Percentiles rank a stretch among this genome's conserved stretches.
Evolutionary conservation across 1,140 invertebrate genomes (phyloP).

Genomic region (Euwallacea fornicatus): DNA sequence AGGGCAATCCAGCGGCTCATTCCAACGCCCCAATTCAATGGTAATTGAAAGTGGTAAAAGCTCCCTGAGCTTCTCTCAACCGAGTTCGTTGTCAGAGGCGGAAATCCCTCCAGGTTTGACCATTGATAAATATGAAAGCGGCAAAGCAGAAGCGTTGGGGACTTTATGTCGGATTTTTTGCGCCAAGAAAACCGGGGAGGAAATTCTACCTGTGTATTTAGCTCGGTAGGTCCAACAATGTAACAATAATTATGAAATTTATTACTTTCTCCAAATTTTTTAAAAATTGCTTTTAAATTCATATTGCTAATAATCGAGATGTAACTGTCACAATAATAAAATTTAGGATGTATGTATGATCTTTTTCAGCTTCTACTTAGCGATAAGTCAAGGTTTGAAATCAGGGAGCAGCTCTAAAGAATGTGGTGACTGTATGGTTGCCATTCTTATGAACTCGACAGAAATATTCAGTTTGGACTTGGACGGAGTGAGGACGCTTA

Average conservation of each 20-base stretch:
- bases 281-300: neutral
- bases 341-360: too few species aligned
- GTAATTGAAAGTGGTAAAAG: slow-evolving; percentile 48
- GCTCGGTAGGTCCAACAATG: slow-evolving; percentile 60
- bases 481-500: slow-evolving; percentile 76
- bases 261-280: neutral
- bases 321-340: too few species aligned
- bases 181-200: slow-evolving; percentile 93
- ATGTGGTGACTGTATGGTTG: slow-evolving; percentile 73
- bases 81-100: slow-evolving; percentile 58
- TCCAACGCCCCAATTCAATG: slow-evolving; percentile 50
- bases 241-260: neutral
- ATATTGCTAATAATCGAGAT: neutral
- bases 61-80: slow-evolving; percentile 55
- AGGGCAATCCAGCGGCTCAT: slow-evolving; percentile 43
- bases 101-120: slow-evolving; percentile 58
- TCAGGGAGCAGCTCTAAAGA: slow-evolving; percentile 59
- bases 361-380: slow-evolving; percentile 75
- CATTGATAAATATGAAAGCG: slow-evolving; percentile 75
- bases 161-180: slow-evolving; percentile 94
- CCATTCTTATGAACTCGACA: slow-evolving; percentile 77
- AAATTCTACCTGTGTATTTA: slow-evolving; percentile 91
- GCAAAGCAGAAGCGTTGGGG: slow-evolving; percentile 93
- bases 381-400: slow-evolving; percentile 79
- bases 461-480: slow-evolving; percentile 87